Conservation (phyloP, 2,888 invertebrate genomes). For the Oeneis ivallda region DNA sequence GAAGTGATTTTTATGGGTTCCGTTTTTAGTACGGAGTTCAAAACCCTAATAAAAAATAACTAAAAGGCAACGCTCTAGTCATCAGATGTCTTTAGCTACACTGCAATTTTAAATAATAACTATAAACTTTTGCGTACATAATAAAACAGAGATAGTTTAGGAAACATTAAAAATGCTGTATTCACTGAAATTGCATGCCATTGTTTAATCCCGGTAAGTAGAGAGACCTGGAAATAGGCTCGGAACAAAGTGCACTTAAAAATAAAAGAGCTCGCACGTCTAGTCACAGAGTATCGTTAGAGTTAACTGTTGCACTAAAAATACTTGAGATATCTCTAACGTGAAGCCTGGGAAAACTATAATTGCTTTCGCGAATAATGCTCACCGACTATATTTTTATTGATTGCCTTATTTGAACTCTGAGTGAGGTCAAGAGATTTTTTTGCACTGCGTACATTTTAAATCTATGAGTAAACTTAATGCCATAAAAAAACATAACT, state of each 20-base stretch:
- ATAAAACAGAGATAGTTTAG: conserved; percentile 2
- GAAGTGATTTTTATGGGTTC: too few species aligned
- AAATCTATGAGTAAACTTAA: too few species aligned
- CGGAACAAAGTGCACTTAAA: conserved; percentile 35
- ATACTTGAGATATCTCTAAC: conserved; percentile 54
- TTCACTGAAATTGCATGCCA: conserved; percentile 18
- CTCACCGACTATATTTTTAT: background rate
- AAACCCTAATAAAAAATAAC: too few species aligned
- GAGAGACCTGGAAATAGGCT: conserved; percentile 20
- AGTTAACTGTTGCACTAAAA: conserved; percentile 56
- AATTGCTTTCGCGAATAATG: conserved; percentile 15
- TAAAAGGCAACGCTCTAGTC: too few species aligned
- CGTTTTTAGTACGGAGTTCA: too few species aligned
- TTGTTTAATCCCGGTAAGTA: conserved; percentile 22
- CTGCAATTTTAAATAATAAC: too few species aligned
- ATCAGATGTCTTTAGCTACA: too few species aligned
- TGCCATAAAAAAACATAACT: too few species aligned
- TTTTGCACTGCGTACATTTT: background rate
- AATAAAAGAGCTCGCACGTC: conserved; percentile 35
- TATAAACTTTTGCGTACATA: too few species aligned
- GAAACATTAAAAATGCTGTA: conserved; percentile 5
- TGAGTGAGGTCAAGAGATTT: background rate
- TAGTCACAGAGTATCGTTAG: conserved; percentile 49
- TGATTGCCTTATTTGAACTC: background rate
- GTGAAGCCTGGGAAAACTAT: conserved; percentile 34